These are phyloP conservation scores for Psittacula echo DNA, from an alignment of 2,797 vertebrate species.

Conservation along the genomic window DNA sequence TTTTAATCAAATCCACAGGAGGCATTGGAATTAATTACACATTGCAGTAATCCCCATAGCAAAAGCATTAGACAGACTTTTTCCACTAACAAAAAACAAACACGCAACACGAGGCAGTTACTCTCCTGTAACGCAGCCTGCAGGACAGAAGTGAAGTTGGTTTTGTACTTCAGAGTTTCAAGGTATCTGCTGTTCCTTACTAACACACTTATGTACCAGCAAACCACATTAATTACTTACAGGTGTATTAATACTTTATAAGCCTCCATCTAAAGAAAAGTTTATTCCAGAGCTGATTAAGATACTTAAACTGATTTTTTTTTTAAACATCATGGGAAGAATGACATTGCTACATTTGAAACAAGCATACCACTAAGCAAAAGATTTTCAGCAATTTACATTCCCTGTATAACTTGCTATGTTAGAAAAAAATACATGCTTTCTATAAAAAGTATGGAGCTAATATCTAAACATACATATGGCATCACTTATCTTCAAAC, in stretches of 20 bases:
- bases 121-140: background rate
- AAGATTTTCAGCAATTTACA: background rate
- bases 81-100: background rate
- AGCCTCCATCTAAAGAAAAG: background rate
- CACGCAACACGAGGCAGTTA: background rate
- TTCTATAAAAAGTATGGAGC: background rate
- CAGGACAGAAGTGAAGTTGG: background rate
- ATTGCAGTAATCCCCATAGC: background rate
- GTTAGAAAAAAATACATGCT: background rate
- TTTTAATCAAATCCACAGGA: constrained; percentile 41
- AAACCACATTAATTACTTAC: background rate
- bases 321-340: background rate
- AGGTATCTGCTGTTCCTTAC: background rate
- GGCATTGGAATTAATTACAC: constrained; percentile 42
- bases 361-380: background rate
- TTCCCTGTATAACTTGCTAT: background rate
- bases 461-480: background rate
- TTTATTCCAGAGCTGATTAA: background rate
- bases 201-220: background rate
- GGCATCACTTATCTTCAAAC: background rate
- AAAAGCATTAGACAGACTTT: background rate
- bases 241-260: background rate
- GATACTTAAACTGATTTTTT: background rate
- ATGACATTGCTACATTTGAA: background rate
- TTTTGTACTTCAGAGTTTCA: background rate